Evolutionary conservation across 2,888 invertebrate species (phyloP), one percentile per base, ranked within the genome.

Genomic region (Agrochola lychnidis): DNA sequence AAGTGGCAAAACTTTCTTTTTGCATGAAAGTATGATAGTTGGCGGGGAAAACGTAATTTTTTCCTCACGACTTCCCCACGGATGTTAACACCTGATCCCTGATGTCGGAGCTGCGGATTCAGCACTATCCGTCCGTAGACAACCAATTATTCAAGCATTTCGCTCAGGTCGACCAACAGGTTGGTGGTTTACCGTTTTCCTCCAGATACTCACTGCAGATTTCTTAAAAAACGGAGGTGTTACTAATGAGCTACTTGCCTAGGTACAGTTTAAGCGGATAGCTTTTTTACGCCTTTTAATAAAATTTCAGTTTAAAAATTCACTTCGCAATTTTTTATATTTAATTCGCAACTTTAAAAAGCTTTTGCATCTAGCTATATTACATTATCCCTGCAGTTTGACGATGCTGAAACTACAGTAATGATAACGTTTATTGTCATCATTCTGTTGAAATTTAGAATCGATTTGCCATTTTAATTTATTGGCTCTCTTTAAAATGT

Each of bases 141-240:
- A 96, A 96, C 92, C 93, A 92, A 96, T 96, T 96, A 92, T 94
- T 88, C 91, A 94, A 94, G 95, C 95, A 84, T 94, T 95, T 94
- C 92, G 92, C 92, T 90, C 75, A 91, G 95, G 95, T 96, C 95
- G 94, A 91, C 88, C 88, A 90, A 90, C 92, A 93, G 93, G 94
- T 92, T 91, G 90, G 92, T 93, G 90, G 83, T 92, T 88, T 94
- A 93, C 94, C 92, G 94, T 92, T 93, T 92, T 89, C 89, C 89
- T 90, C 90, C 90, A 90, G 88, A 88, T 87, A 86, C 83, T 84
- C 87, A 84, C 86, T 84, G 85, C 81, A 88, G 89, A 90, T 92
- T 93, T 92, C 88, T 88, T 87, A 87, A 81, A 88, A 92, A 93
- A 88, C 82, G 84, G 88, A 87, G 86, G 90, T 92, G 91, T 91